Base-by-base conservation (phyloP, 2,888 invertebrate genomes). In the Laothoe populi region DNA sequence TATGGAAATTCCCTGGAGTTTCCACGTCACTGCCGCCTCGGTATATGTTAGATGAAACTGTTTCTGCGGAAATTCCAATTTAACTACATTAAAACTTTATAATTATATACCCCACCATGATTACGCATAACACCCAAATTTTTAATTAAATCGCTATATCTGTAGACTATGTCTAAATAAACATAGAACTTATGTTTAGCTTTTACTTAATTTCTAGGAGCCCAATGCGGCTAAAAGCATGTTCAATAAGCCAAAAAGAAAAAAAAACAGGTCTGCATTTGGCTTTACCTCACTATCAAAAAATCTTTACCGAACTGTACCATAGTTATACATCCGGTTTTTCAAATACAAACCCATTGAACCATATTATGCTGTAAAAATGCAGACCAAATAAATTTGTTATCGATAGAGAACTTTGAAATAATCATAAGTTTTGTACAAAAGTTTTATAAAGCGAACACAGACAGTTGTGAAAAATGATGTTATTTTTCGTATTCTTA, bases 1-100 rank as follows among this genome's bases (percentile, higher is more conserved):
- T 53, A 61, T 53, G 42, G 42, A 5, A 42, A 61, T 53, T 53
- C 40, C 60, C 53, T 0, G 40, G 60, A 24, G 53, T 19, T 53
- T 53, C 40, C 42, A 61, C 42, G 16, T 42, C 53, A 42, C 19
- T 40, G 24, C 11, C 38, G 10, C 11, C 48, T 13, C 21, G 38
- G 49, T 31, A 31, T 11, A 53, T 26, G 40, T 60, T 48, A 10
- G 23, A 53, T 49, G 26, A 49, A 49, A 24, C 49, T 26, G 26
- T 26, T 26, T 26, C 49, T n/a, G 21, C 13, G 57, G 19, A 31
- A 61, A 21, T 31, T 53, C 31, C 42, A 13, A 42, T 57, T 57
- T 40, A 57, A 10, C 0, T 57, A 45, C 8, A 40, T 26, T 58
- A 58, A 58, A 58, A 44, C 49, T 53, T 53, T 31, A 31, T 4